These are phyloP conservation scores for Melieria omissa DNA, from an alignment of 2,888 invertebrate genomes.

Conservation along the genomic window DNA sequence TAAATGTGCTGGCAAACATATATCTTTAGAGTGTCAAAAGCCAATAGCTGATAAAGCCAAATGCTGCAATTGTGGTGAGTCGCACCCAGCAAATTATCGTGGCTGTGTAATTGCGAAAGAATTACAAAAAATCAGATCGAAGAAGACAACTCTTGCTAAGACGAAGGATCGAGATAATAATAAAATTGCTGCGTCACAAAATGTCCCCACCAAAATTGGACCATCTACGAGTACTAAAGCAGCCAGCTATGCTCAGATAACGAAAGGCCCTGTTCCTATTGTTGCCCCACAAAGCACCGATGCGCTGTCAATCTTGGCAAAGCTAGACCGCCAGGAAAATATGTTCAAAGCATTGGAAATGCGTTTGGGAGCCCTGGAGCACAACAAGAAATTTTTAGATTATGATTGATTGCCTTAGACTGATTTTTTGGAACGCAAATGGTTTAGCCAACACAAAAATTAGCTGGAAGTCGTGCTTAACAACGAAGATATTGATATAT, in stretches of 20 bases:
- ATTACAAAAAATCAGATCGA: constrained; percentile 5
- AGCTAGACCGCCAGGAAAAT: background rate
- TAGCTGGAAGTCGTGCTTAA: constrained; percentile 3
- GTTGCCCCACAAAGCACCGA: background rate
- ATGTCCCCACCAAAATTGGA: too few relatives aligned
- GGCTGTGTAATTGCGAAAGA: constrained; percentile 17
- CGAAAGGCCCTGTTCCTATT: background rate
- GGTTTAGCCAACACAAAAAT: constrained; percentile 10
- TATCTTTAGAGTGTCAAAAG: background rate
- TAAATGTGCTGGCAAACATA: constrained; percentile 12
- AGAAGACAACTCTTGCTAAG: background rate
- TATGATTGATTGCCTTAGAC: background rate
- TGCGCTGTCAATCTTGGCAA: background rate
- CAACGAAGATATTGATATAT: background rate
- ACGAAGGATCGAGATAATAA: too few relatives aligned
- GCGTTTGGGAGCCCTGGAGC: constrained; percentile 6
- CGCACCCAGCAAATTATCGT: constrained; percentile 3
- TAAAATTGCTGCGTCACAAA: too few relatives aligned
- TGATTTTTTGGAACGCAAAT: background rate
- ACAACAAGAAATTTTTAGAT: constrained; percentile 8
- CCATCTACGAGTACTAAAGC: background rate
- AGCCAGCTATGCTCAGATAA: background rate
- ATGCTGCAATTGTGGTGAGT: constrained; percentile 20
- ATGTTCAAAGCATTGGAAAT: background rate
- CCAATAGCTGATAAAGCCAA: constrained; percentile 1